Base-by-base conservation (phyloP, 2,888 invertebrate species). In the Myathropa florea region DNA sequence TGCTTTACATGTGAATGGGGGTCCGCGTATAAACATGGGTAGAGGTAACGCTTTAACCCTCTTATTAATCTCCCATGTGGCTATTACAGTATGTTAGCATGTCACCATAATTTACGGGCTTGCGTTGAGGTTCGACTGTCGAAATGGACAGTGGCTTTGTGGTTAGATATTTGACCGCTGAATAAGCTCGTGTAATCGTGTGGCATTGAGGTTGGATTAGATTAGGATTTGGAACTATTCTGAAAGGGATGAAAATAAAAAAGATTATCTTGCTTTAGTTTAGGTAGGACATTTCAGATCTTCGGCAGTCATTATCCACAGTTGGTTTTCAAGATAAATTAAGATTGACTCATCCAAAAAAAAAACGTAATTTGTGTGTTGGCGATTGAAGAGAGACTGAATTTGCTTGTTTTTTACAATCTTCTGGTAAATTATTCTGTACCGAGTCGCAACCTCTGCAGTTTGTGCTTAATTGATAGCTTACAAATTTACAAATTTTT, bases 1-100 rank as follows among this genome's bases (percentile, higher is more conserved):
- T 55, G 30, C 36, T 70, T 70, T 57, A n/a, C 70, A 70, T 70
- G 30, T 59, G 70, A 70, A 70, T 70, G 70, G 57, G 0, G 33
- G 24, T 4, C 24, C 57, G 18, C 46, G 36, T 24, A 70, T 33
- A 59, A 70, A 70, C 70, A 70, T 55, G 70, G 21, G 70, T 36
- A 70, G 59, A 70, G 70, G 33, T 24, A 36, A 70, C 24, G 70
- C 28, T 55, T 55, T 55, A 46, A 46, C 53, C 46, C 21, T 28
- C 55, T 21, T 67, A 30, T 67, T 55, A 30, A 67, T 30, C 67
- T 55, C 14, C 14, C 21, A 21, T 26, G 67, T 21, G 14, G 26
- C 24, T 65, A 24, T 65, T 53, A 46, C 46, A 7, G 12, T 33
- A 65, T 46, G 53, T 21, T 30, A 10, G 30, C 21, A 30, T 67